Base-by-base conservation (phyloP, 1,140 invertebrate species). In the Zelostemma sp. region DNA sequence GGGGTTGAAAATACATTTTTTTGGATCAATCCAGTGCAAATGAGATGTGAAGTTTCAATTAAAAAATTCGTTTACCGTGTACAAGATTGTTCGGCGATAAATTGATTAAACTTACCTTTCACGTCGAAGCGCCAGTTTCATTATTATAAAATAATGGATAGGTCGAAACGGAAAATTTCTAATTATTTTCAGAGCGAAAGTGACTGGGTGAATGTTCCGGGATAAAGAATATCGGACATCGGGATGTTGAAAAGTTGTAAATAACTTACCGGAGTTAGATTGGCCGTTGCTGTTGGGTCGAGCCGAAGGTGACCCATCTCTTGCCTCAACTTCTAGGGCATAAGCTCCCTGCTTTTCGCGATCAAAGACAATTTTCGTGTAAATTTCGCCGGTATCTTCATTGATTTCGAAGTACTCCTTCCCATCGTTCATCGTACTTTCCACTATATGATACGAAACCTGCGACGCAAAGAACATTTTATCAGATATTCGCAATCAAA, bases 381-480 rank as follows among this genome's bases (percentile, higher is more conserved):
- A 97, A 70, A 98, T 93, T 85, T 97, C 95, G 0, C 96, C 96
- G 9, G 94, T 95, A 79, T 97, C 93, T 78, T 92, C 88, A 86
- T 97, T 96, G 81, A 98, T 97, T 85, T 96, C 93, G 85, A 97
- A 98, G 86, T 93, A 97, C 81, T 96, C 93, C 81, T 96, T 96
- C 53, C 95, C 95, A 80, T 96, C 94, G 84, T 96, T 97, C 57
- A 93, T 90, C 12, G 90, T 90, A 33, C 93, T 97, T 75, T 96
- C 92, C 40, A 96, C 95, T 54, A 98, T 93, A 79, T 93, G 95
- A 83, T 96, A 96, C 72, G 93, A 94, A 31, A 95, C 93, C 93
- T 95, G 83, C 18, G 8, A 25, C 8, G 21, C 8, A 25, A 25
- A 4, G 21, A n/a, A n/a, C n/a, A n/a, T n/a, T n/a, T n/a, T n/a